Conservation (phyloP, 2,888 invertebrate species). For the Piscicola geometra region DNA sequence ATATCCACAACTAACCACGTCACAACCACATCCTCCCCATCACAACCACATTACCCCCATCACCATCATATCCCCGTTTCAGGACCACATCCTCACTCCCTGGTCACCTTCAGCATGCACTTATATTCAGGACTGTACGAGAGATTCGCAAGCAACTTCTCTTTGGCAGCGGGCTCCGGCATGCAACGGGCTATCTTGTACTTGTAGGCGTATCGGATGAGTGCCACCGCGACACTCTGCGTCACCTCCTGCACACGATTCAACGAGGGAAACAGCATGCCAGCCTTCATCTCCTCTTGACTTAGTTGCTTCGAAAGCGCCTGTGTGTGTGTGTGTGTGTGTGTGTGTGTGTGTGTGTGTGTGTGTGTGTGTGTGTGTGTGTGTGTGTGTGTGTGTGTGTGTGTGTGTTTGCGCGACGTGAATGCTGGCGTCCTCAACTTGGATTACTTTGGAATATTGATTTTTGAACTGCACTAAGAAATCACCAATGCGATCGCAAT, state of each 20-base stretch:
- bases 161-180: constrained; percentile 59
- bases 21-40: no score
- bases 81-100: not conserved
- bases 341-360: no score
- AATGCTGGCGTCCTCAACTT: no score
- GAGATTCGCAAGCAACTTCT: constrained; percentile 53
- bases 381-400: no score
- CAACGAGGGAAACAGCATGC: constrained; percentile 86
- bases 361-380: no score
- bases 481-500: no score
- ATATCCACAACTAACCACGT: no score
- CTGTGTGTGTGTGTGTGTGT: no score
- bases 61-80: not conserved
- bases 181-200: constrained; percentile 56
- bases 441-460: no score
- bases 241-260: constrained; percentile 77
- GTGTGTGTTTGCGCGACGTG: no score
- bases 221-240: constrained; percentile 72
- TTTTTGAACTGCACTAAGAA: no score
- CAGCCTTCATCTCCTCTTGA: constrained; percentile 71
- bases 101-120: constrained; percentile 40
- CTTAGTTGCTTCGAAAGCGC: constrained; percentile 72
- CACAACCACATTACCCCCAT: no score
- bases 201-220: constrained; percentile 74
- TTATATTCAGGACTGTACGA: constrained; percentile 55